These are phyloP conservation scores for Jaculus jaculus DNA, from an alignment of 2,113 vertebrate genomes.

Conservation along the genomic window DNA sequence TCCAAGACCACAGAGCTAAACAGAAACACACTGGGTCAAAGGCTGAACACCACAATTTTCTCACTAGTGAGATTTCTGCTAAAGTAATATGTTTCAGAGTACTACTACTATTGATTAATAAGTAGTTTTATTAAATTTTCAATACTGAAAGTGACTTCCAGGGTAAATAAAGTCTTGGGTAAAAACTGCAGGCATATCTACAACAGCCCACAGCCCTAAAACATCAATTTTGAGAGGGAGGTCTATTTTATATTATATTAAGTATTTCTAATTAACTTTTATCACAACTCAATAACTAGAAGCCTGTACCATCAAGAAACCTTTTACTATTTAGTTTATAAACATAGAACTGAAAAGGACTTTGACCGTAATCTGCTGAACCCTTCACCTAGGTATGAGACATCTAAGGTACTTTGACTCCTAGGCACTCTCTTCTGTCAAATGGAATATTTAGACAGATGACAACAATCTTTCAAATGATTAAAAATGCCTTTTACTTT, in stretches of 20 bases:
- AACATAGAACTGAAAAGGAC: background rate
- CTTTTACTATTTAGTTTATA: slow-evolving; percentile 47
- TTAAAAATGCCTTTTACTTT: background rate
- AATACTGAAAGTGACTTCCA: slow-evolving; percentile 12
- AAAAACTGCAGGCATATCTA: background rate
- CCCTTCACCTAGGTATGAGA: background rate
- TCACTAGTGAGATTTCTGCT: background rate
- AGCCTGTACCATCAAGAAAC: background rate
- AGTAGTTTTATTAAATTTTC: slow-evolving; percentile 16
- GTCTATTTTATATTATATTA: slow-evolving; percentile 14
- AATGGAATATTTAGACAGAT: background rate
- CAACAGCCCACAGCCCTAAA: slow-evolving; percentile 16
- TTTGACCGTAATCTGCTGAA: background rate
- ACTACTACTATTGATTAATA: background rate
- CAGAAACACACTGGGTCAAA: background rate
- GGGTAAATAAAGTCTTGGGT: background rate
- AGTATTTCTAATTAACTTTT: slow-evolving; percentile 56
- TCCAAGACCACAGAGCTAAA: background rate
- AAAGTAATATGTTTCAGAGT: background rate
- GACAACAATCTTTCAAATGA: background rate
- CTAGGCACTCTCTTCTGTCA: background rate
- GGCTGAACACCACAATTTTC: background rate
- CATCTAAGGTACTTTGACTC: background rate
- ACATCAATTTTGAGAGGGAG: slow-evolving; percentile 22
- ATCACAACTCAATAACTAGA: slow-evolving; percentile 42